Evolutionary conservation across 2,113 vertebrate species (phyloP).

Genomic region (Xiphorhynchus elegans): DNA sequence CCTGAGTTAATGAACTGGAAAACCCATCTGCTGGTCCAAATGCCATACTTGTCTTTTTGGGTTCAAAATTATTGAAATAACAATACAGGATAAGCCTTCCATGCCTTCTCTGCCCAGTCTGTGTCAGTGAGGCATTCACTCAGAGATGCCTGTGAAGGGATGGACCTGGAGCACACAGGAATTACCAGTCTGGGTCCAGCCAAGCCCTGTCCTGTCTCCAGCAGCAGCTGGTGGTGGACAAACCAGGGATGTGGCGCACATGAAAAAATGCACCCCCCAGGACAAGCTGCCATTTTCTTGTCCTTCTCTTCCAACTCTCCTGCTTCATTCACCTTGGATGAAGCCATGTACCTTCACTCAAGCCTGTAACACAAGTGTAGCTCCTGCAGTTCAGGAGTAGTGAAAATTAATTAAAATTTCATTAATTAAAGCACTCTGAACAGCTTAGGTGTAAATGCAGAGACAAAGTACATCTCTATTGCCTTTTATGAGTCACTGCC

Average conservation of each 20-base stretch:
- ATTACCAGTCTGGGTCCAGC: neutral
- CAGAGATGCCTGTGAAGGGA: neutral
- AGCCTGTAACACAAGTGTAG: neutral
- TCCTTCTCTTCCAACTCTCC: neutral
- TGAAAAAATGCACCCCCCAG: neutral
- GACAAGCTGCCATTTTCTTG: neutral
- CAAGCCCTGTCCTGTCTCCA: neutral
- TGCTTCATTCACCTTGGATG: neutral
- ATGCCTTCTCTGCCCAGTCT: neutral
- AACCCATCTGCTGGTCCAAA: neutral
- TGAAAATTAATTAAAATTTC: slow-evolving; percentile 6
- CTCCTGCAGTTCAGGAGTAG: neutral
- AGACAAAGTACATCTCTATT: neutral
- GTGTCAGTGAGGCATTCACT: neutral
- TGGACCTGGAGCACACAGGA: neutral
- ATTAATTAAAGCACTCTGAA: neutral
- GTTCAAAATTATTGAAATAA: neutral
- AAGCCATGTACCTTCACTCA: neutral
- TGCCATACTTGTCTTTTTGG: neutral
- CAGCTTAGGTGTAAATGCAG: neutral
- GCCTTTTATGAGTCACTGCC: neutral
- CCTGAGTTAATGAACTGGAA: neutral
- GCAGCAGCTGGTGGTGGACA: rapidly evolving
- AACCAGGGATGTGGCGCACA: rapidly evolving
- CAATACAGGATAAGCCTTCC: neutral